These are phyloP conservation scores for Trichopria drosophilae DNA, from an alignment of 2,888 invertebrate genomes.

Conservation along the genomic window DNA sequence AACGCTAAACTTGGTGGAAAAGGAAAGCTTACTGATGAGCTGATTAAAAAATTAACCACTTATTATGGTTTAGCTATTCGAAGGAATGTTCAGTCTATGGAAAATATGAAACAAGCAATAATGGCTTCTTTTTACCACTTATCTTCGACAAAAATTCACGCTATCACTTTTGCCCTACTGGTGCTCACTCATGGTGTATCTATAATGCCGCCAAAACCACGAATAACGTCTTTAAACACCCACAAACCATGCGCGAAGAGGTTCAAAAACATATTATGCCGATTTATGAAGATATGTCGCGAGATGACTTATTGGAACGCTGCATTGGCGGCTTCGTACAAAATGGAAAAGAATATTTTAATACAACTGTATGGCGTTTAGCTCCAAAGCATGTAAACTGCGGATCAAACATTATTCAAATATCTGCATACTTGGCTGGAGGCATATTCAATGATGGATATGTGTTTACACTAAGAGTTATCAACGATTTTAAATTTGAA, in stretches of 20 bases:
- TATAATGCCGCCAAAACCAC: conserved; percentile 1
- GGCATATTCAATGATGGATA: no score
- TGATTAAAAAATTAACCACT: neutral
- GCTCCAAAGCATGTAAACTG: conserved; percentile 2
- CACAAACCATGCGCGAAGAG: neutral
- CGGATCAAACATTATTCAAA: neutral
- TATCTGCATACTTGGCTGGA: neutral
- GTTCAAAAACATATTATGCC: neutral
- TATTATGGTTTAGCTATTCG: neutral
- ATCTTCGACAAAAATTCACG: neutral
- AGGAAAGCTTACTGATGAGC: conserved; percentile 1
- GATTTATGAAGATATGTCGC: no score
- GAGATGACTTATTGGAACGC: neutral
- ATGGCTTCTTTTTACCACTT: conserved; percentile 1
- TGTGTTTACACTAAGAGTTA: neutral
- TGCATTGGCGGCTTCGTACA: neutral
- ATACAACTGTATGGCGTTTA: neutral
- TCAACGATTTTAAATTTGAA: neutral
- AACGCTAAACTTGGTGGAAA: conserved; percentile 1
- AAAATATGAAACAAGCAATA: neutral
- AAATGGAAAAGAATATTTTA: neutral
- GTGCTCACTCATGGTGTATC: neutral
- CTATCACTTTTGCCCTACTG: neutral
- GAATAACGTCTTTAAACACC: no score
- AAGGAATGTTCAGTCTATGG: neutral